A percentile compares a stretch with the other conserved stretches of the same genome.
Evolutionary conservation across 2,797 vertebrate genomes (phyloP).

Genomic region (Chelonia mydas): DNA sequence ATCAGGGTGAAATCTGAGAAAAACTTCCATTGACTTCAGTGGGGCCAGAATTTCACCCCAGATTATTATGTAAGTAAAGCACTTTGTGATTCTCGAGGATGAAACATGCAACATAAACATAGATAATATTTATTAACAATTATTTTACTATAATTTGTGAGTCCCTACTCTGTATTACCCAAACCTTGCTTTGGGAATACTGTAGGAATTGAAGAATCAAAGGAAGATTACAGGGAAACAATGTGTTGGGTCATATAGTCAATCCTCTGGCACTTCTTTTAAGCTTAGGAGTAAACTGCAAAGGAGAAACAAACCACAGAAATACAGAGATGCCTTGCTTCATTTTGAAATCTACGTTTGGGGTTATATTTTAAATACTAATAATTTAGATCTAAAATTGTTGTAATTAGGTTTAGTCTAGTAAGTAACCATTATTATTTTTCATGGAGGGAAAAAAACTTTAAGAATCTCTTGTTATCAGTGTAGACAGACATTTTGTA

Average conservation of each 20-base stretch:
- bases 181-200: neutral
- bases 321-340: neutral
- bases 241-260: neutral
- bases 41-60: neutral
- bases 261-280: neutral
- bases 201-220: constrained; percentile 25
- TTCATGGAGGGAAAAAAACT: neutral
- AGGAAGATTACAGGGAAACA: neutral
- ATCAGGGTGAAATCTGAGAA: neutral
- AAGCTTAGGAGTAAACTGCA: neutral
- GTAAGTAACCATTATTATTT: constrained; percentile 3
- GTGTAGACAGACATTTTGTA: constrained; percentile 50
- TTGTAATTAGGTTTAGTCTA: neutral
- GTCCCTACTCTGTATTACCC: neutral
- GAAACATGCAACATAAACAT: rapidly evolving
- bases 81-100: rapidly evolving
- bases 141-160: neutral
- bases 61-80: rapidly evolving
- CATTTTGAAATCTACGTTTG: rapidly evolving
- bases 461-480: constrained; percentile 27
- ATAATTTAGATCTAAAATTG: neutral
- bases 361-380: neutral
- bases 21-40: neutral
- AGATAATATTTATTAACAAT: neutral
- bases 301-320: neutral